A percentile compares a stretch with the other conserved stretches of the same genome.
phyloP scores from a whole-genome alignment of 2,113 vertebrate species.

The Thalassarche chlororhynchos region DNA sequence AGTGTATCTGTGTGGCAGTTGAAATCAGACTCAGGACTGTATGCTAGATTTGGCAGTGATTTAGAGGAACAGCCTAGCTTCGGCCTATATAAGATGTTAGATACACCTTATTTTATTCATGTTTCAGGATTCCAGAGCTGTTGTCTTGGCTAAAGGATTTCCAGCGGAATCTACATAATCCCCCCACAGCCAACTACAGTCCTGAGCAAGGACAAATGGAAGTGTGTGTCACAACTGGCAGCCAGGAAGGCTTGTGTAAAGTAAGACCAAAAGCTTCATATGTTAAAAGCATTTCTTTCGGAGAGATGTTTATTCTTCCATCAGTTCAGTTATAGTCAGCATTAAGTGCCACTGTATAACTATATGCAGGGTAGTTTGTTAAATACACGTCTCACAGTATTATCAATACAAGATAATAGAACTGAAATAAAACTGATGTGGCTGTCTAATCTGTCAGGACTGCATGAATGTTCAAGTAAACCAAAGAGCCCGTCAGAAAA shows the following conservation, averaged over 20 bases:
- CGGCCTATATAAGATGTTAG: not conserved
- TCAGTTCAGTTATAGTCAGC: not conserved
- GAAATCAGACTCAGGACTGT: not conserved
- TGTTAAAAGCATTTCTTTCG: not conserved
- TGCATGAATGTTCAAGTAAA: not conserved
- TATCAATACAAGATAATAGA: not conserved
- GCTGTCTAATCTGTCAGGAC: not conserved
- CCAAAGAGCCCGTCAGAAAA: not conserved
- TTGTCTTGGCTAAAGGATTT: slow-evolving; percentile 90
- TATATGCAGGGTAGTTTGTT: not conserved
- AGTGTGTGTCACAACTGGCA: slow-evolving; percentile 90
- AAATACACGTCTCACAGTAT: not conserved
- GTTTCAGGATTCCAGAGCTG: slow-evolving; percentile 89
- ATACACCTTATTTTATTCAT: not conserved
- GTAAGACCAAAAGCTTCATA: slow-evolving; percentile 67
- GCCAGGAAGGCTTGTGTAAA: slow-evolving; percentile 93
- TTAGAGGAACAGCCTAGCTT: not conserved
- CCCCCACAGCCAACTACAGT: slow-evolving; percentile 79
- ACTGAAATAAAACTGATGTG: not conserved
- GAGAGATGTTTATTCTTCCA: not conserved
- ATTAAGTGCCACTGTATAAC: not conserved
- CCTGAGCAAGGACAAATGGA: slow-evolving; percentile 87
- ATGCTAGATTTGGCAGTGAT: not conserved
- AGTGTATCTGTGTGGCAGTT: not conserved
- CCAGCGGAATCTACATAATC: slow-evolving; percentile 87